phyloP scores from a whole-genome alignment of 2,113 vertebrate genomes.

The Panthera uncia region DNA sequence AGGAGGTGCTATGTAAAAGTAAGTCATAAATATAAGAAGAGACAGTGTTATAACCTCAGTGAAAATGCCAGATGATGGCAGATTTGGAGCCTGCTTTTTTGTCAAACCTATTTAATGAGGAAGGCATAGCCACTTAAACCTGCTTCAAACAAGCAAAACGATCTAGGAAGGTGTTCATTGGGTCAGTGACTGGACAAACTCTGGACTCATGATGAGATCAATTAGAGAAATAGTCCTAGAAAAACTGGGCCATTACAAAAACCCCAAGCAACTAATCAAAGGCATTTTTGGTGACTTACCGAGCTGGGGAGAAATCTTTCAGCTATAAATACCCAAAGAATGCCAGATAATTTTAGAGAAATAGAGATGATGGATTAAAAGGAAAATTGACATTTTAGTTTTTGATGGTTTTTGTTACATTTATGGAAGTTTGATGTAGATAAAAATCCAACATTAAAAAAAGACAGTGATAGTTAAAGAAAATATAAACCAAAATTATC shows the following conservation, averaged over 20 bases:
- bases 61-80: not conserved
- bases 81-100: not conserved
- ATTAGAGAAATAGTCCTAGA: not conserved
- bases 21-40: not conserved
- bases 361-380: not conserved
- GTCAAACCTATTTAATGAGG: not conserved
- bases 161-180: not conserved
- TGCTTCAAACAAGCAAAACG: not conserved
- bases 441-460: not conserved
- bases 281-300: not conserved
- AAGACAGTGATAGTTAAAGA: not conserved
- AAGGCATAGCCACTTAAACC: not conserved
- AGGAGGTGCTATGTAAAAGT: not conserved
- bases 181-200: not conserved
- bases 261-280: not conserved
- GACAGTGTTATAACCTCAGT: not conserved
- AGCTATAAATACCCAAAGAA: not conserved
- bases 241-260: not conserved
- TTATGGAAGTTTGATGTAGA: not conserved
- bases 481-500: slow-evolving; percentile 25
- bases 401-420: slow-evolving; percentile 1
- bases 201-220: not conserved
- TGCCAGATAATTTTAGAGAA: not conserved
- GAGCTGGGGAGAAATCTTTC: not conserved
- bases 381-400: not conserved